These are phyloP conservation scores for Drosophila truncata DNA, from an alignment of 1,140 invertebrate species.

Conservation along the genomic window DNA sequence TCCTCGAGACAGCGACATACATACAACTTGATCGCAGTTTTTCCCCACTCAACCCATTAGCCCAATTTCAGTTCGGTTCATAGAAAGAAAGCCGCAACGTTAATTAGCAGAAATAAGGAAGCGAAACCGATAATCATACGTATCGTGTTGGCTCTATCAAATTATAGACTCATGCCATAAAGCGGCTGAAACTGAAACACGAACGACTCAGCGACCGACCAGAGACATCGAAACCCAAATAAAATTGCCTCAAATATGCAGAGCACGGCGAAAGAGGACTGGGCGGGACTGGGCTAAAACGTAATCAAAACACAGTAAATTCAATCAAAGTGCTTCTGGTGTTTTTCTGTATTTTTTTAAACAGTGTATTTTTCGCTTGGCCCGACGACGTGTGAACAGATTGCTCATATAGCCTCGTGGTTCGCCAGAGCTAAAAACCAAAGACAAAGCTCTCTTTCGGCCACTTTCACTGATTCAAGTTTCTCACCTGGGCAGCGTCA, in stretches of 20 bases:
- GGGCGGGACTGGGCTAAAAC: conserved; percentile 50
- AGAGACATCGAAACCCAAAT: conserved; percentile 76
- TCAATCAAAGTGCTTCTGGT: conserved; percentile 77
- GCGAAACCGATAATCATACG: conserved; percentile 61
- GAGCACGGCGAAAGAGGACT: conserved; percentile 35
- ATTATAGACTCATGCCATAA: conserved; percentile 65
- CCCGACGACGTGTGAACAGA: conserved; percentile 68
- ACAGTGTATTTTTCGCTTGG: no score
- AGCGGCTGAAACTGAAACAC: conserved; percentile 19
- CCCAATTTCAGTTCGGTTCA: conserved; percentile 42
- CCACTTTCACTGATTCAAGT: conserved; percentile 74
- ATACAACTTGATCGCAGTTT: conserved; percentile 15
- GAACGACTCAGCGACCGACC: conserved; percentile 15
- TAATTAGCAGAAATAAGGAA: conserved; percentile 80
- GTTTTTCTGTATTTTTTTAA: conserved; percentile 47
- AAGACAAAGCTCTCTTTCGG: conserved; percentile 30
- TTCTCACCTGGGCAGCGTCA: conserved; percentile 57
- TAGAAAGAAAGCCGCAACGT: conserved; percentile 44
- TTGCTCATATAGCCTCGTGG: conserved; percentile 72
- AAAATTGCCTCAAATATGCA: conserved; percentile 54
- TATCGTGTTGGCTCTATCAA: conserved; percentile 68
- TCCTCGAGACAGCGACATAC: conserved; percentile 37
- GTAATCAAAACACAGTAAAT: conserved; percentile 66
- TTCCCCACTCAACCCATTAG: conserved; percentile 45
- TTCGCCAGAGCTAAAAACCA: conserved; percentile 30